Percentiles rank a stretch among this genome's conserved stretches.
phyloP scores from a whole-genome alignment of 2,797 vertebrate genomes.

The Xiphophorus birchmanni region DNA sequence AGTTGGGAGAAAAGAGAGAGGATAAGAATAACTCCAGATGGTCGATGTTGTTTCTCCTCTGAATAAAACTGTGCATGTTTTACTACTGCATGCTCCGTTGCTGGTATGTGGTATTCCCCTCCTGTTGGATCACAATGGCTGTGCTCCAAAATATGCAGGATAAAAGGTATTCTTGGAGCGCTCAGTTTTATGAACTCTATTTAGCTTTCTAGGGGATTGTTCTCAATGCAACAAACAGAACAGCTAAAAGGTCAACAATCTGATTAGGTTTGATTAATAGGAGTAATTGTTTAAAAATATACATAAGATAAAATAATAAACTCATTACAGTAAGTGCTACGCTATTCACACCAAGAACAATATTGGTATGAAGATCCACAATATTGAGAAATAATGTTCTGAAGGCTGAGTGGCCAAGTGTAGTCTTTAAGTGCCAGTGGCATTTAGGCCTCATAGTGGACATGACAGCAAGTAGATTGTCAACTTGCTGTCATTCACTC shows the following conservation, averaged over 20 bases:
- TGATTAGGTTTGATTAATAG: conserved; percentile 19
- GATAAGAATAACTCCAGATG: conserved; percentile 61
- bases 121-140: conserved; percentile 39
- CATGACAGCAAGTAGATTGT: no score
- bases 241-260: background rate
- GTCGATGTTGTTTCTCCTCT: conserved; percentile 31
- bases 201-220: conserved; percentile 4
- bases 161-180: conserved; percentile 44
- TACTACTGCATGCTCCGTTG: conserved; percentile 34
- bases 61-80: conserved; percentile 36
- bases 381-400: no score
- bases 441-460: background rate
- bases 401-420: no score
- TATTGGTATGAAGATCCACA: background rate
- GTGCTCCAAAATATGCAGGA: conserved; percentile 34
- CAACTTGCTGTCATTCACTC: no score
- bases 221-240: conserved; percentile 10
- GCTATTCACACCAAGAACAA: background rate
- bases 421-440: background rate
- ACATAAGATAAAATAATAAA: background rate
- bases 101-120: conserved; percentile 51
- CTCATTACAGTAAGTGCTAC: background rate
- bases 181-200: conserved; percentile 11
- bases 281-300: background rate
- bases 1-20: conserved; percentile 32